phyloP scores from a whole-genome alignment of 2,888 invertebrate species.

The Apeira syringaria region DNA sequence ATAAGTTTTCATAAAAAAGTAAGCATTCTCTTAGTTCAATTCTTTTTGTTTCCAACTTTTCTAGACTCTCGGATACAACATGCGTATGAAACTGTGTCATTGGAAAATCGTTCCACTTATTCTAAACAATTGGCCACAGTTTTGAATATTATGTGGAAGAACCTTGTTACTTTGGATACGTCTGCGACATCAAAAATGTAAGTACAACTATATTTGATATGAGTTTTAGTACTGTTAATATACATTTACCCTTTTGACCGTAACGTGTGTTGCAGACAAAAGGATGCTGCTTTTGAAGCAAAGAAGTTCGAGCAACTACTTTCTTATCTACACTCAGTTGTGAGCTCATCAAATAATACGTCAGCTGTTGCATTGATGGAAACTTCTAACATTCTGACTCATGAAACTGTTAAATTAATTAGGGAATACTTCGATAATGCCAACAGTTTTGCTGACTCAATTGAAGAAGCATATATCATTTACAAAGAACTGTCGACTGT shows the following conservation, averaged over 20 bases:
- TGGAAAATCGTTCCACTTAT: constrained; percentile 77
- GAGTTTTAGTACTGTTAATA: background rate
- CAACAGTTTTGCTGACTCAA: constrained; percentile 34
- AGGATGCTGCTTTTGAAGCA: constrained; percentile 58
- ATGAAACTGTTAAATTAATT: constrained; percentile 6
- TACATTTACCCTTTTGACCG: constrained; percentile 24
- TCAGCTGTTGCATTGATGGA: background rate
- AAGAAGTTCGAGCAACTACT: constrained; percentile 60
- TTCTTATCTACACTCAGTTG: constrained; percentile 41
- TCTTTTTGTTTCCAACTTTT: constrained; percentile 14
- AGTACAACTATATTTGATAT: constrained; percentile 36
- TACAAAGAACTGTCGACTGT: constrained; percentile 39
- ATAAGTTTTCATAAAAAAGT: too few species aligned
- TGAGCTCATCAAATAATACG: background rate
- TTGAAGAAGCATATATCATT: constrained; percentile 42
- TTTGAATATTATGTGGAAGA: constrained; percentile 84
- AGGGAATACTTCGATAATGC: constrained; percentile 42
- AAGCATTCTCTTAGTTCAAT: too few species aligned
- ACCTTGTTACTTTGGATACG: constrained; percentile 78
- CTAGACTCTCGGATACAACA: constrained; percentile 54
- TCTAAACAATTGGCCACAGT: constrained; percentile 74
- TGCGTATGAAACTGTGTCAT: constrained; percentile 68
- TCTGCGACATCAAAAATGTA: constrained; percentile 69
- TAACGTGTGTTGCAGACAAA: constrained; percentile 43
- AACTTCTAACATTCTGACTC: background rate